Percentiles rank a stretch among this genome's conserved stretches.
Conservation (phyloP, 37 sponge, comb jelly and placozoan species). For the Spongilla lacustris region DNA sequence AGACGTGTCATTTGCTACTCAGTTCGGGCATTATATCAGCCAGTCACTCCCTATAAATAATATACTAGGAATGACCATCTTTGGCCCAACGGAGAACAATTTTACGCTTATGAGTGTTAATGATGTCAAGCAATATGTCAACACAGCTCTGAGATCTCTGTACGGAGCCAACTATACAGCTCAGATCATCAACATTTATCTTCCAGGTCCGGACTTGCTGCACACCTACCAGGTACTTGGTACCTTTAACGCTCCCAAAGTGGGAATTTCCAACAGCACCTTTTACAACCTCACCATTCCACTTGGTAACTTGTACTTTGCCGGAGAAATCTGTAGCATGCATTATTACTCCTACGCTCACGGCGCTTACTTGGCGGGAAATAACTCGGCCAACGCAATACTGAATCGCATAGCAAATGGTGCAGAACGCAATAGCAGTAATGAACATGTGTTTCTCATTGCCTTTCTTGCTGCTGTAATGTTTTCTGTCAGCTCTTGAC, state of each 20-base stretch:
- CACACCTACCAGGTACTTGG: constrained; percentile 26
- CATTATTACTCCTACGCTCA: constrained; percentile 48
- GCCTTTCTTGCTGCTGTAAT: not conserved
- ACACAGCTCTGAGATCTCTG: constrained; percentile 43
- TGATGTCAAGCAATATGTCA: constrained; percentile 30
- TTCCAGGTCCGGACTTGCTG: constrained; percentile 22
- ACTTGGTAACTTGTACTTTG: constrained; percentile 55
- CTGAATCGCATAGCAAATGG: not conserved
- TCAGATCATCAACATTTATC: constrained; percentile 26
- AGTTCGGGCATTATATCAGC: not conserved
- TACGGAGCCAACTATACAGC: constrained; percentile 18
- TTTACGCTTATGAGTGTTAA: constrained; percentile 1
- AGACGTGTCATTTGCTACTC: not conserved
- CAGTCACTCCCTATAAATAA: not conserved
- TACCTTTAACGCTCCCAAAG: constrained; percentile 18
- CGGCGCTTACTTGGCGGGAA: constrained; percentile 71
- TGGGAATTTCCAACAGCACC: not conserved
- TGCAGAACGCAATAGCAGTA: not conserved
- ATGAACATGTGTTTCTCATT: not conserved
- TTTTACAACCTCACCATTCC: constrained; percentile 8
- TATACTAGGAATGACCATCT: constrained; percentile 27
- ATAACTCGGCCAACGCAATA: constrained; percentile 28
- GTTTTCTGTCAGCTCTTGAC: not conserved
- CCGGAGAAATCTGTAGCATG: constrained; percentile 54
- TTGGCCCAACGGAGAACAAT: constrained; percentile 29